Conservation (phyloP, 2,797 vertebrate genomes). For the Eidolon dupreanum region DNA sequence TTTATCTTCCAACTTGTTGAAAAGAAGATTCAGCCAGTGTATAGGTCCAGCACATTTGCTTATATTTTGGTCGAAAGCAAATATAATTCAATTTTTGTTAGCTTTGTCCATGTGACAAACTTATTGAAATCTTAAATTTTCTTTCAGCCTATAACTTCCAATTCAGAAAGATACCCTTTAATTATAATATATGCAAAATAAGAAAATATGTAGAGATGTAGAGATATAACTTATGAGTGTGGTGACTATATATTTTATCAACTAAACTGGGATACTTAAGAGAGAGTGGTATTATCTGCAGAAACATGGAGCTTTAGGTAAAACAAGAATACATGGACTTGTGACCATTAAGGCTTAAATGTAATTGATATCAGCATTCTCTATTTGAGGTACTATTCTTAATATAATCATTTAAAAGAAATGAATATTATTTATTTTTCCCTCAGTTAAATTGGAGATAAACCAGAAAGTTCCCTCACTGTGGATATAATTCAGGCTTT, state of each 20-base stretch:
- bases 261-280: not conserved
- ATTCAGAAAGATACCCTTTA: not conserved
- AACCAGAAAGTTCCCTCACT: not conserved
- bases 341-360: not conserved
- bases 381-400: not conserved
- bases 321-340: not conserved
- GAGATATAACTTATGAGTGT: not conserved
- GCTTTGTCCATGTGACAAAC: not conserved
- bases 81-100: not conserved
- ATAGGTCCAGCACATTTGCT: not conserved
- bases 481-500: not conserved
- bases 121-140: not conserved
- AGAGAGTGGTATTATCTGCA: not conserved
- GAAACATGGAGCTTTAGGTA: not conserved
- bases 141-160: not conserved
- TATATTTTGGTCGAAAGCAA: not conserved
- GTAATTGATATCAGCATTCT: not conserved
- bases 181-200: not conserved
- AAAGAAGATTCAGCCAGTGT: not conserved
- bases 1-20: not conserved
- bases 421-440: not conserved
- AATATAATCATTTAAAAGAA: not conserved
- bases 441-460: not conserved
- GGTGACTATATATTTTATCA: not conserved
- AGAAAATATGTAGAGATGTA: not conserved